Percentiles rank a stretch among this genome's conserved stretches.
These are phyloP conservation scores for Bradypodion pumilum DNA, from an alignment of 2,797 vertebrate species.

Conservation along the genomic window DNA sequence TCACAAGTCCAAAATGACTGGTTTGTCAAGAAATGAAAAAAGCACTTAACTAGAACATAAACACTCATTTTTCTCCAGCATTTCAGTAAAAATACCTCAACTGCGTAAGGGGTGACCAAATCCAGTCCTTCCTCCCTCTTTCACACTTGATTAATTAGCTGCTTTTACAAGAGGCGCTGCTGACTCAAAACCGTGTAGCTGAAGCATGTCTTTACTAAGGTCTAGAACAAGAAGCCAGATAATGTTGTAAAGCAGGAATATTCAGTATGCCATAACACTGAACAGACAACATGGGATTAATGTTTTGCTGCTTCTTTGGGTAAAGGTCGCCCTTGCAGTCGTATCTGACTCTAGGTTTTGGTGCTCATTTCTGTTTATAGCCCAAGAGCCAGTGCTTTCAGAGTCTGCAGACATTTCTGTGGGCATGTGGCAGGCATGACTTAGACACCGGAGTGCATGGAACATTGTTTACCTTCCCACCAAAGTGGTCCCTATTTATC, in stretches of 20 bases:
- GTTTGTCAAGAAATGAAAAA: conserved; percentile 50
- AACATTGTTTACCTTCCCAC: no score
- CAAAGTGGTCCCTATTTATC: no score
- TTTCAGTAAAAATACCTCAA: conserved; percentile 52
- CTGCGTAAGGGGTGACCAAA: conserved; percentile 53
- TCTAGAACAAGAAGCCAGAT: background rate
- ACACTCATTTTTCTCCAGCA: conserved; percentile 55
- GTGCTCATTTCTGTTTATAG: no score
- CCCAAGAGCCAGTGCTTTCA: no score
- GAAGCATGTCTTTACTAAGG: background rate
- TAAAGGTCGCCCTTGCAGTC: no score
- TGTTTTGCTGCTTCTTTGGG: background rate
- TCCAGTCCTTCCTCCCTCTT: conserved; percentile 23
- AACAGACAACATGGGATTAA: background rate
- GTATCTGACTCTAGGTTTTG: no score
- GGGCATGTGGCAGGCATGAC: no score
- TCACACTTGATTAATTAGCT: background rate
- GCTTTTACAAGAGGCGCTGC: background rate
- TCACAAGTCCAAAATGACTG: conserved; percentile 33
- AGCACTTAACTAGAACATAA: conserved; percentile 41
- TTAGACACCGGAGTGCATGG: no score
- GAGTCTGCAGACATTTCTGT: no score
- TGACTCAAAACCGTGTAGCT: background rate
- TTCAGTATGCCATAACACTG: background rate
- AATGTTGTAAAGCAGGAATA: background rate